Evolutionary conservation across 2,113 vertebrate species (phyloP).

Genomic region (Zosterops pallidus): DNA sequence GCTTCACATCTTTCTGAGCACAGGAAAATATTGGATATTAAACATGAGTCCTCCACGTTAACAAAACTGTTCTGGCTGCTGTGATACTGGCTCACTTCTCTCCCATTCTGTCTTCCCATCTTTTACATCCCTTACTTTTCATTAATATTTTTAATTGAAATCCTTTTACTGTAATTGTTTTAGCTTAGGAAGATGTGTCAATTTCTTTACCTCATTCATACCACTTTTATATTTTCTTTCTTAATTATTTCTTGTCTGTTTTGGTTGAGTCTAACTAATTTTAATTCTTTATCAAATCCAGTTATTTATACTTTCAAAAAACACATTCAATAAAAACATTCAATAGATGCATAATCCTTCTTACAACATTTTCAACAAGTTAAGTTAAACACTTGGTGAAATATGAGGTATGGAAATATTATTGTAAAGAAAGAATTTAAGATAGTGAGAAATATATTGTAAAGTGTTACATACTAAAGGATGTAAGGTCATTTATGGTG

Average conservation of each 20-base stretch:
- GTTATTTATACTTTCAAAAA: not conserved
- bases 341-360: not conserved
- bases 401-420: not conserved
- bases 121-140: not conserved
- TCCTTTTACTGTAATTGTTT: not conserved
- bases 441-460: not conserved
- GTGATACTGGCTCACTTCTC: not conserved
- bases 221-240: not conserved
- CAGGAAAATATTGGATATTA: not conserved
- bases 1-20: not conserved
- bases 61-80: conserved; percentile 17
- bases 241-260: not conserved
- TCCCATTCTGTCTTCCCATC: not conserved
- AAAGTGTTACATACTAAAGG: not conserved
- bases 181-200: not conserved
- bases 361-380: not conserved
- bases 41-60: not conserved
- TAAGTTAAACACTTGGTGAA: not conserved
- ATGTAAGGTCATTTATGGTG: not conserved
- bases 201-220: not conserved
- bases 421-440: not conserved
- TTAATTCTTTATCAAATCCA: not conserved
- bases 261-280: not conserved
- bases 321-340: not conserved
- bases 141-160: not conserved